Evolutionary conservation across 1,140 invertebrate species (phyloP), one percentile per base, ranked within the genome.

Genomic region (Daktulosphaira vitifoliae): DNA sequence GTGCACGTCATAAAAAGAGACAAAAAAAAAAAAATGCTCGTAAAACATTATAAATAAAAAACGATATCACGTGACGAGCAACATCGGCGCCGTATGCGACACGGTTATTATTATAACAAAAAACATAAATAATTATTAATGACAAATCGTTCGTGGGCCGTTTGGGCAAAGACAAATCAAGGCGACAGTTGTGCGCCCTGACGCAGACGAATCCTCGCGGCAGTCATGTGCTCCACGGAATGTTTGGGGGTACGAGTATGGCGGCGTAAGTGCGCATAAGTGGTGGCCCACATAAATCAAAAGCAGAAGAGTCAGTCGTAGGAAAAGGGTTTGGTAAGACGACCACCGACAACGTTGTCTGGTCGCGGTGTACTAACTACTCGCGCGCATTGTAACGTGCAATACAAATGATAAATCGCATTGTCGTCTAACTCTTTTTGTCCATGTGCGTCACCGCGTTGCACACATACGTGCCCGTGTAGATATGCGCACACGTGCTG

Each of bases 121-220:
- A 48, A 46, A 62, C 42, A 62, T 62, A 62, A 33, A 62, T 62
- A 39, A 62, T 62, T n/a, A n/a, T 62, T 46, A 46, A 46, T 48
- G 56, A 62, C 56, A 48, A 62, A 62, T 62, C 56, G 56, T 48
- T 62, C 56, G 46, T 39, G 42, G 56, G 26, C 56, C 56, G 56
- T 62, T 62, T 62, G 46, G 56, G 38, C 56, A 29, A 46, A 44
- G 56, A 62, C 56, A n/a, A 62, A 48, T 62, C 56, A 46, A 62
- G 46, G 56, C 18, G 25, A n/a, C n/a, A n/a, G 26, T 46, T 44
- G 54, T 33, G 29, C 42, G 44, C 56, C n/a, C n/a, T n/a, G n/a
- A n/a, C 39, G 56, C 46, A 62, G 56, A 62, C 56, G n/a, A 62
- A 48, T 62, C 56, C 29, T n/a, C 44, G 56, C 18, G 25, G n/a